phyloP scores from a whole-genome alignment of 2,113 vertebrate species.

The Sinocyclocheilus anshuiensis region DNA sequence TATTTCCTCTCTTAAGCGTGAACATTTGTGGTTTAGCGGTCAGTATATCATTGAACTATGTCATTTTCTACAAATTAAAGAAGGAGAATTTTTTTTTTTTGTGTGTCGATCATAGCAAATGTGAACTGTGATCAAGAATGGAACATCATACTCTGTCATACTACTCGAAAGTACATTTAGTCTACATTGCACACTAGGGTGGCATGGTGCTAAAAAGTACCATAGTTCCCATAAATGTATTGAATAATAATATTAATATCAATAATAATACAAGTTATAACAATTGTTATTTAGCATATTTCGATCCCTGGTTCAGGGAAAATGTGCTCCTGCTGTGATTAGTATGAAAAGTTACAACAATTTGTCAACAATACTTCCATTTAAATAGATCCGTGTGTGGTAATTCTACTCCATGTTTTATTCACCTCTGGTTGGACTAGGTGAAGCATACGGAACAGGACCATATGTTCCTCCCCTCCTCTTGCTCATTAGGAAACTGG shows the following conservation, averaged over 20 bases:
- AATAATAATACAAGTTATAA: no score
- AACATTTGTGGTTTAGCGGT: not conserved
- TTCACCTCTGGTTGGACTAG: conserved; percentile 63
- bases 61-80: not conserved
- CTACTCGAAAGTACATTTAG: not conserved
- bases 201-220: not conserved
- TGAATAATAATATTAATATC: no score
- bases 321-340: no score
- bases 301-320: no score
- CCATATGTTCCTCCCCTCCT: conserved; percentile 69
- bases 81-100: not conserved
- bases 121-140: not conserved
- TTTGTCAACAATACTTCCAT: no score
- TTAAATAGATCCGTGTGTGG: no score
- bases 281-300: no score
- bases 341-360: no score
- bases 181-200: not conserved
- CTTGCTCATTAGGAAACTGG: conserved; percentile 67
- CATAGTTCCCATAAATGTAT: no score
- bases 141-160: not conserved
- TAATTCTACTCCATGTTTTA: conserved; percentile 41
- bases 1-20: not conserved
- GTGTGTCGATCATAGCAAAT: not conserved
- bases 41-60: not conserved
- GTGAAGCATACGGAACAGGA: conserved; percentile 64